These are phyloP conservation scores for Coregonus clupeaformis DNA, from an alignment of 2,113 vertebrate genomes.

Conservation along the genomic window DNA sequence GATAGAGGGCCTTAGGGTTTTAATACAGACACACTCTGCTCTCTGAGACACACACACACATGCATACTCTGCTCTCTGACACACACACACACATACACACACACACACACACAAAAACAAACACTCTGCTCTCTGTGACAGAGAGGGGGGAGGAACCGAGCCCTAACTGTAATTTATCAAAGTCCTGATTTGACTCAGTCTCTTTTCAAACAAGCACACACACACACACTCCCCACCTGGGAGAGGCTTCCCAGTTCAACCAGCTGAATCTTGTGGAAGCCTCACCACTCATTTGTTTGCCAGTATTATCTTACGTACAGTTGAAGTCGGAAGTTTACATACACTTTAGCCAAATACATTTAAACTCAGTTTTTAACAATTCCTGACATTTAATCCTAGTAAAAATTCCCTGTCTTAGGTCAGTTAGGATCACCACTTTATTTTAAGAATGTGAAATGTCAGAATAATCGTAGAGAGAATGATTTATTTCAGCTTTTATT, in stretches of 20 bases:
- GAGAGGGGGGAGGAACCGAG: conserved; percentile 67
- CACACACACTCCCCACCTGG: conserved; percentile 23
- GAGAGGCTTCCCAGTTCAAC: conserved; percentile 57
- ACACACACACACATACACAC: conserved; percentile 11
- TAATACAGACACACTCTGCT: conserved; percentile 62
- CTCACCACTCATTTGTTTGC: conserved; percentile 61
- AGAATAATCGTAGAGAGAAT: too few relatives aligned
- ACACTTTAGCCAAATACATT: too few relatives aligned
- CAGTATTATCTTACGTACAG: too few relatives aligned
- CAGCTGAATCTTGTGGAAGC: conserved; percentile 63
- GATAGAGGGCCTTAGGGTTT: conserved; percentile 83
- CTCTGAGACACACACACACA: conserved; percentile 23
- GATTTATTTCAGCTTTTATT: too few relatives aligned
- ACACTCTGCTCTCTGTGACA: conserved; percentile 54
- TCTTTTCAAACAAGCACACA: not conserved
- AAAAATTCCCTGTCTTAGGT: too few relatives aligned
- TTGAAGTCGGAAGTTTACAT: too few relatives aligned
- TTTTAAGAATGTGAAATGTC: too few relatives aligned
- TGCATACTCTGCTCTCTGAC: too few relatives aligned
- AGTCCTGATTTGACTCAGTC: conserved; percentile 72
- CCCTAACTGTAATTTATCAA: conserved; percentile 81
- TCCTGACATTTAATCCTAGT: too few relatives aligned
- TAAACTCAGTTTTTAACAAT: too few relatives aligned
- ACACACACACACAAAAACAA: conserved; percentile 11
- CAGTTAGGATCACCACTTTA: too few relatives aligned